Base-by-base conservation (phyloP, 1,140 invertebrate genomes). In the Panagrolaimus sp. region DNA sequence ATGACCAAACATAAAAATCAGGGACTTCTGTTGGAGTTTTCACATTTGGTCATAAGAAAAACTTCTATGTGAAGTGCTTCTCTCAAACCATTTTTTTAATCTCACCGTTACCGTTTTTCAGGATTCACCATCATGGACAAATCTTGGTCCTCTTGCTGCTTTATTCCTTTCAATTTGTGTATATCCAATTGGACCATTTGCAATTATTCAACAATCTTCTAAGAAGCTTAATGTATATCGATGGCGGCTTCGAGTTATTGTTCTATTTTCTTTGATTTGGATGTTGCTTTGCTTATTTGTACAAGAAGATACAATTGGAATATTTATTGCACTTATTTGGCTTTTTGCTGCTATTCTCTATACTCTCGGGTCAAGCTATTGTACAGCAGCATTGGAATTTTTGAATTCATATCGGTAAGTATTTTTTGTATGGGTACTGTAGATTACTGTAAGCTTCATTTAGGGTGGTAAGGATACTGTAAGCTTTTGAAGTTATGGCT, bases 71-170 rank as follows among this genome's bases (percentile, higher is more conserved):
- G 24, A 6, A 4, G 47, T 52, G n/a, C n/a, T 38, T 38, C 7
- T 38, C 7, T 38, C 2, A 38, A 38, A 38, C 2, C 32, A 38
- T 38, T 38, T 38, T 38, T 38, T 7, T 38, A 38, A 38, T 7
- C 7, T 4, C 32, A 38, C 2, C 7, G 7, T 38, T 38, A 2
- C 32, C 2, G 2, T n/a, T 21, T n/a, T 55, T 9, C 52, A 55
- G 52, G 52, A 8, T 28, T 9, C 52, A 21, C 52, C 52, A 5
- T 58, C 52, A 21, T 58, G 52, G 52, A 58, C 52, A n/a, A 58
- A 58, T 17, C 15, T 58, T 26, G 28, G 21, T 12, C 52, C 52
- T n/a, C 17, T 28, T 1, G 0, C 5, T 28, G 52, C 52, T 28
- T 28, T 58, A 1, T 10, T 58, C 17, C 1, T 26, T 26, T 58